Evolutionary conservation across 2,113 vertebrate species (phyloP), one percentile per base, ranked within the genome.

Genomic region (Eretmochelys imbricata): DNA sequence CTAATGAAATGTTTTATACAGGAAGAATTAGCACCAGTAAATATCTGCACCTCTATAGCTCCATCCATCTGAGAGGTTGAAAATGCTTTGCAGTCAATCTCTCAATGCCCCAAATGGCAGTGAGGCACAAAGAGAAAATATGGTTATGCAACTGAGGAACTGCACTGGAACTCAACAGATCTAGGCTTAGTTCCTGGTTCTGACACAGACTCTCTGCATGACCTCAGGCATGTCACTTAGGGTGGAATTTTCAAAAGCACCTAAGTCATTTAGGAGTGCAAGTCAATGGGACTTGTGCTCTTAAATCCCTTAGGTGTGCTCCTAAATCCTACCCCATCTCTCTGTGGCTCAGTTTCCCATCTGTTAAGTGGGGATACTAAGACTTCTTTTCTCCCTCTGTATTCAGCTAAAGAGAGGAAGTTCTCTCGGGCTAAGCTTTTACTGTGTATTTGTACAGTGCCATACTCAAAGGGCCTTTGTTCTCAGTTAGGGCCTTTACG

Each of bases 91-190:
- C 59, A 80, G 50, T 57, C 10, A 9, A 22, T 20, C 16, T 76
- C 25, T 35, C 13, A 42, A 83, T 12, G 31, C 29, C 80, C 1
- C 0, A n/a, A 22, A 1, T 1, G 69, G 35, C 29, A 50, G 42
- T 42, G 35, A 78, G 57, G 6, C 76, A 62, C 7, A 46, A 12
- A 50, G 27, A 27, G 57, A 27, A 59, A 59, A 59, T 29, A 59
- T 29, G 57, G 57, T 59, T 25, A 59, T 59, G 10, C 24, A 59
- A 11, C 11, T 27, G 57, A 59, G 57, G 57, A 59, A 59, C 25
- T 59, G 24, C 24, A 27, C 57, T 59, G 57, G 57, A 59, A 59
- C 27, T 59, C 57, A 59, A 27, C 57, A 12, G 10, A 12, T 59
- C 57, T 59, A 59, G 57, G 25, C 27, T 59, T 59, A 59, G 57